Conservation (phyloP, 2,888 invertebrate species). For the Lasioglossum leucozonium region DNA sequence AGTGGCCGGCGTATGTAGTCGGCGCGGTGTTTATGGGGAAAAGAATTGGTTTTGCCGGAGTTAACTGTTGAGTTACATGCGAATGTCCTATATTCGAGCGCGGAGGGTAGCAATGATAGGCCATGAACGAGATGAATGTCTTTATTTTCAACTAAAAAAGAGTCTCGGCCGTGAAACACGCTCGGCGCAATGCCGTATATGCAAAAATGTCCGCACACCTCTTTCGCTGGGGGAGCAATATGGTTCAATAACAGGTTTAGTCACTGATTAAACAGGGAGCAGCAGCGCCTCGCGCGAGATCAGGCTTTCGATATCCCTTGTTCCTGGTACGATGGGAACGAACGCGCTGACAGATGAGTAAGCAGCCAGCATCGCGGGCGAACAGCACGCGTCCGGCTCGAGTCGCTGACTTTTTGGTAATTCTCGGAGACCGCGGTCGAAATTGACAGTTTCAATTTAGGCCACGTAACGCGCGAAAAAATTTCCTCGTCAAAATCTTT, state of each 20-base stretch:
- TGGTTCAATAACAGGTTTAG: slow-evolving; percentile 66
- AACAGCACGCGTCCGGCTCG: slow-evolving; percentile 45
- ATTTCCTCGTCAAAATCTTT: not conserved
- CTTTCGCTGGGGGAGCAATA: slow-evolving; percentile 43
- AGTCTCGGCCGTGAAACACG: not conserved
- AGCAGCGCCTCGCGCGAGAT: slow-evolving; percentile 48
- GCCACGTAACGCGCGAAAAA: not conserved
- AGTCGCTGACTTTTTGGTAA: slow-evolving; percentile 66
- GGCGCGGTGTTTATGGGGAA: slow-evolving; percentile 5
- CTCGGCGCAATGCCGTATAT: slow-evolving; percentile 3
- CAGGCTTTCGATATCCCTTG: slow-evolving; percentile 50
- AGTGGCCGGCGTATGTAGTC: not conserved
- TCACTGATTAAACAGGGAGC: slow-evolving; percentile 65
- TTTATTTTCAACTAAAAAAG: slow-evolving; percentile 29
- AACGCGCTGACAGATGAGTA: slow-evolving; percentile 56
- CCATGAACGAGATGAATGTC: slow-evolving; percentile 45
- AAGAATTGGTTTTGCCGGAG: not conserved
- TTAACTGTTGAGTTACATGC: slow-evolving; percentile 17
- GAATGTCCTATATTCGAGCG: slow-evolving; percentile 19
- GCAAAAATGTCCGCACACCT: slow-evolving; percentile 43
- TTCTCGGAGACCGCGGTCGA: slow-evolving; percentile 36
- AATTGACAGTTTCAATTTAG: not conserved
- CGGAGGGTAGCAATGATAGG: slow-evolving; percentile 45
- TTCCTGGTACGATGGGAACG: slow-evolving; percentile 67
- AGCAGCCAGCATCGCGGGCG: slow-evolving; percentile 34